Evolutionary conservation across 2,113 vertebrate species (phyloP), one percentile per base, ranked within the genome.

Genomic region (human): DNA sequence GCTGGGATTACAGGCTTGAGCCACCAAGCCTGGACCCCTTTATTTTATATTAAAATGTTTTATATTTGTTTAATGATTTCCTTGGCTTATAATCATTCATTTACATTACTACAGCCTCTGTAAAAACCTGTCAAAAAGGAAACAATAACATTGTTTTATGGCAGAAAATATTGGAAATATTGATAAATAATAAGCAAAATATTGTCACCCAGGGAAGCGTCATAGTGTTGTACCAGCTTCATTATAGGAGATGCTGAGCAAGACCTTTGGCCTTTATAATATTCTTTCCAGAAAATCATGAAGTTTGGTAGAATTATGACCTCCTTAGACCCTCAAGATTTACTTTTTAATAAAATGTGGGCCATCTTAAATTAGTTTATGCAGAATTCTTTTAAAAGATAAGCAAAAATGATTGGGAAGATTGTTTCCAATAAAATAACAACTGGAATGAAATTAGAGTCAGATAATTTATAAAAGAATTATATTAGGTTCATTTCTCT

Each of bases 111-210:
- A 85, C 32, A 64, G 32, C 30, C 70, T 75, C 50, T 85, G 40
- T 5, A 79, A 93, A 96, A 97, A 94, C 50, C n/a, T 96, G 92
- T 17, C 35, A 43, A 90, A 92, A 96, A 90, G 5, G 1, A 3
- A 83, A 79, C 5, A 96, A 5, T 4, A 45, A 81, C 72, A 38
- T 90, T 80, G 13, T 72, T 3, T 55, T 94, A 80, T 57, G 45
- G 7, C 18, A 94, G 38, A 88, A 90, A 79, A 93, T 89, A 97
- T 45, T 96, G 92, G 50, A 98, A 97, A 96, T 87, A 91, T 59
- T 93, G 96, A 92, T 97, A 96, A 96, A 93, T 89, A 97, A 97
- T 92, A 97, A 27, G 22, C 43, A 35, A 17, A n/a, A 11, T 38
- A 55, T 5, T 79, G 70, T 14, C 83, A 30, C 1, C 50, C 48